phyloP scores from a whole-genome alignment of 2,888 invertebrate species.

The Thelaira solivaga region DNA sequence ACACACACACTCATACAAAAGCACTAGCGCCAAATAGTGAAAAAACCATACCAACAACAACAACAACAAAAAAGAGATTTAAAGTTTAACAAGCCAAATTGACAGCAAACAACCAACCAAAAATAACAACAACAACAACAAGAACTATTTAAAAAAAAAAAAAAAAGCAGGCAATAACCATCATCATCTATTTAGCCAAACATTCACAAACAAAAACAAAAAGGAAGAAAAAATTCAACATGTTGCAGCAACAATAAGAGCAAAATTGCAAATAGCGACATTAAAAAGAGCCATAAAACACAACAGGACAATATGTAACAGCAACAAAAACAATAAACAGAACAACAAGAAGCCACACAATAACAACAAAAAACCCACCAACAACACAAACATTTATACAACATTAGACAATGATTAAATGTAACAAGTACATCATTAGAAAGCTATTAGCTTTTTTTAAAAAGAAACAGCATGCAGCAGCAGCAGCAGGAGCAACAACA shows the following conservation, averaged over 20 bases:
- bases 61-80: constrained; percentile 43
- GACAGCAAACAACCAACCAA: constrained; percentile 60
- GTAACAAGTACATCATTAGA: constrained; percentile 63
- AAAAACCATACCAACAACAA: constrained; percentile 13
- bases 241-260: constrained; percentile 65
- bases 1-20: too few relatives aligned
- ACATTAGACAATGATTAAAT: constrained; percentile 61
- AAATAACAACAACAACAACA: constrained; percentile 62
- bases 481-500: constrained; percentile 18
- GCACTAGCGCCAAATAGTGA: neutral
- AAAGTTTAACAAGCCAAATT: constrained; percentile 62
- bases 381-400: constrained; percentile 5
- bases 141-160: neutral
- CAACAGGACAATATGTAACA: constrained; percentile 61
- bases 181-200: constrained; percentile 10
- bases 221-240: constrained; percentile 35
- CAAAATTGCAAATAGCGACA: constrained; percentile 63
- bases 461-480: neutral
- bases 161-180: too few relatives aligned
- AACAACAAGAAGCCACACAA: constrained; percentile 9
- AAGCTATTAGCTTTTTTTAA: constrained; percentile 63
- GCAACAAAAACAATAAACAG: constrained; percentile 20
- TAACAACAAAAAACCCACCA: neutral
- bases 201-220: constrained; percentile 59
- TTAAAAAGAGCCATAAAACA: constrained; percentile 63